Evolutionary conservation across 2,797 vertebrate species (phyloP).

Genomic region (Helicolenus hilgendorfi): DNA sequence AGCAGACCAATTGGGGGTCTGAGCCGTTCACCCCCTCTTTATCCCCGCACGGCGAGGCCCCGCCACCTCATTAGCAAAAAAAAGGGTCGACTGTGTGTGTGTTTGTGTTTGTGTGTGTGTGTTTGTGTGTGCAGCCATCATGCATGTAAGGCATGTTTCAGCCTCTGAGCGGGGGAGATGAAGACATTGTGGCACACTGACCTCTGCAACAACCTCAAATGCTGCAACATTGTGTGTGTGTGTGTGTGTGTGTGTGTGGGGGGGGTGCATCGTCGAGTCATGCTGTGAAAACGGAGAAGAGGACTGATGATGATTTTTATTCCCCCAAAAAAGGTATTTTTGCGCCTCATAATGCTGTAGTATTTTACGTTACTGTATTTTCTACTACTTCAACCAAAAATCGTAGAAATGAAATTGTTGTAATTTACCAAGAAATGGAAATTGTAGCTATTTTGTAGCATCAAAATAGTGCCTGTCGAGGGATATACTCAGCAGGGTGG

Average conservation of each 20-base stretch:
- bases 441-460: background rate
- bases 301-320: background rate
- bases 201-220: slow-evolving; percentile 56
- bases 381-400: background rate
- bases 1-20: slow-evolving; percentile 69
- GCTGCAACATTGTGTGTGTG: background rate
- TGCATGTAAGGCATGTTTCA: slow-evolving; percentile 35
- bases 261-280: background rate
- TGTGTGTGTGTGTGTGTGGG: background rate
- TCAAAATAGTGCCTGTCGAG: background rate
- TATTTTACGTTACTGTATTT: background rate
- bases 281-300: background rate
- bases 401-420: background rate
- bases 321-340: background rate
- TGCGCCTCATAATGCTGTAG: too few relatives aligned
- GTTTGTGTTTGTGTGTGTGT: slow-evolving; percentile 35
- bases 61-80: slow-evolving; percentile 63
- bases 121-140: slow-evolving; percentile 16
- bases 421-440: slow-evolving; percentile 1
- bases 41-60: slow-evolving; percentile 58
- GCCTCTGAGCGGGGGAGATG: slow-evolving; percentile 22
- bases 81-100: background rate
- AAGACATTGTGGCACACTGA: slow-evolving; percentile 56
- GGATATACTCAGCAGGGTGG: slow-evolving; percentile 1
- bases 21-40: slow-evolving; percentile 59